Percentiles rank a stretch among this genome's conserved stretches.
phyloP scores from a whole-genome alignment of 2,888 invertebrate genomes.

The Caenorhabditis afra region DNA sequence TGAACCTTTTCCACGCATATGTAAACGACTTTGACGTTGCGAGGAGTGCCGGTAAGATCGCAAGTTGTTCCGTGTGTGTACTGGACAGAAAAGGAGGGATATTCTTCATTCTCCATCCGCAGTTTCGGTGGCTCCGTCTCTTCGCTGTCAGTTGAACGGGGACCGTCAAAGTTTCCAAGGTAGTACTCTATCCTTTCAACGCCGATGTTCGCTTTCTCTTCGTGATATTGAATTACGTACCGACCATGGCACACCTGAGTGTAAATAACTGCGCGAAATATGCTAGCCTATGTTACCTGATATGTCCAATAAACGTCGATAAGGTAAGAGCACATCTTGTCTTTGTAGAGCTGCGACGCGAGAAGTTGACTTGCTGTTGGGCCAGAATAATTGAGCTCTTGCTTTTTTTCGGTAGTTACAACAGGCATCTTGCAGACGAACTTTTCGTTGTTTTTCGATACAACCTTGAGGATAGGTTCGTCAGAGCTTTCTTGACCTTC shows the following conservation, averaged over 20 bases:
- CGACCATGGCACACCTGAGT: slow-evolving; percentile 74
- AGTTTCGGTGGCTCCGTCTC: slow-evolving; percentile 71
- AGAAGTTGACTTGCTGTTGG: slow-evolving; percentile 39
- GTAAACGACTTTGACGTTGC: slow-evolving; percentile 73
- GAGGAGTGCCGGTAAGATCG: slow-evolving; percentile 87
- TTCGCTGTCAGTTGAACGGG: slow-evolving; percentile 59
- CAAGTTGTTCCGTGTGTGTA: slow-evolving; percentile 92
- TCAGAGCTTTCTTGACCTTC: slow-evolving; percentile 9
- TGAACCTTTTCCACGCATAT: slow-evolving; percentile 73
- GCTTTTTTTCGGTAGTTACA: slow-evolving; percentile 31
- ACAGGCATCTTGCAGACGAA: slow-evolving; percentile 60
- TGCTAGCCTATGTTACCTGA: slow-evolving; percentile 53
- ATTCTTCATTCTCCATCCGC: slow-evolving; percentile 87
- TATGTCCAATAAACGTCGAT: slow-evolving; percentile 82
- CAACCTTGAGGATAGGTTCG: slow-evolving; percentile 36
- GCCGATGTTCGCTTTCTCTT: slow-evolving; percentile 87
- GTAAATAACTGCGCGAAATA: background rate
- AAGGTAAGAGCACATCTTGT: slow-evolving; percentile 70
- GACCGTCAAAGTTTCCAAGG: slow-evolving; percentile 75
- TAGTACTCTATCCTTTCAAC: slow-evolving; percentile 73
- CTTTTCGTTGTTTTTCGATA: slow-evolving; percentile 56
- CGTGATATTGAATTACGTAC: slow-evolving; percentile 94
- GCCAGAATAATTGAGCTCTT: slow-evolving; percentile 36
- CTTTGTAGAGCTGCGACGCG: slow-evolving; percentile 70
- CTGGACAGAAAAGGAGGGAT: slow-evolving; percentile 89